Percentiles rank a stretch among this genome's conserved stretches.
Evolutionary conservation across 2,888 invertebrate species (phyloP).

Genomic region (Neocrepidodera transversa): DNA sequence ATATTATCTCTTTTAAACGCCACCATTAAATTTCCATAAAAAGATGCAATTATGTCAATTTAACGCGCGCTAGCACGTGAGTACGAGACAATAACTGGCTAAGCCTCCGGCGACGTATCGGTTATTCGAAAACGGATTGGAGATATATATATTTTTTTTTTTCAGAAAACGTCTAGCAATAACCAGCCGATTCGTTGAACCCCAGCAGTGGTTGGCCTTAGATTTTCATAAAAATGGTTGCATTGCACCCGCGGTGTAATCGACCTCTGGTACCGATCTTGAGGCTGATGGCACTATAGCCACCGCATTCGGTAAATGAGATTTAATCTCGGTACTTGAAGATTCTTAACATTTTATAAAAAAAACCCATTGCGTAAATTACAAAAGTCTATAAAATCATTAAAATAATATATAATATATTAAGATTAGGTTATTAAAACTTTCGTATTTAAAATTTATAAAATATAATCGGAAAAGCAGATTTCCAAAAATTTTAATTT

Average conservation of each 20-base stretch:
- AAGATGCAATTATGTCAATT: constrained; percentile 20
- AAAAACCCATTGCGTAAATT: too few relatives aligned
- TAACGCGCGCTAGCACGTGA: constrained; percentile 21
- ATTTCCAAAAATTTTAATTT: too few relatives aligned
- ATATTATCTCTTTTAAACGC: constrained; percentile 1
- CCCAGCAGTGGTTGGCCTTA: constrained; percentile 64
- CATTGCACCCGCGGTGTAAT: constrained; percentile 61
- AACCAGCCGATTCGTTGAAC: constrained; percentile 47
- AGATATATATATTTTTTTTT: constrained; percentile 35
- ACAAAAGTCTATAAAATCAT: too few relatives aligned
- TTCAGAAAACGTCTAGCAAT: constrained; percentile 41
- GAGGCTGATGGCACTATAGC: background rate
- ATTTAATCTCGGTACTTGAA: too few relatives aligned
- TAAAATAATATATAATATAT: too few relatives aligned
- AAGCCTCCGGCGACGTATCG: constrained; percentile 19
- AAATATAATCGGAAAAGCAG: too few relatives aligned
- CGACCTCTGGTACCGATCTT: constrained; percentile 45
- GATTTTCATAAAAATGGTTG: constrained; percentile 64
- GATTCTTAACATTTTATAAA: too few relatives aligned
- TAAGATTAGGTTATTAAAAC: too few relatives aligned
- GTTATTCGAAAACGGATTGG: constrained; percentile 18
- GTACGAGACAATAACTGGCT: constrained; percentile 22
- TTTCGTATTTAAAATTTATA: too few relatives aligned
- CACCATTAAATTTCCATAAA: constrained; percentile 13
- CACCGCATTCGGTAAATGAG: background rate